A percentile compares a stretch with the other conserved stretches of the same genome.
These are phyloP conservation scores for Perca schrenkii DNA, from an alignment of 2,113 vertebrate genomes.

Conservation along the genomic window DNA sequence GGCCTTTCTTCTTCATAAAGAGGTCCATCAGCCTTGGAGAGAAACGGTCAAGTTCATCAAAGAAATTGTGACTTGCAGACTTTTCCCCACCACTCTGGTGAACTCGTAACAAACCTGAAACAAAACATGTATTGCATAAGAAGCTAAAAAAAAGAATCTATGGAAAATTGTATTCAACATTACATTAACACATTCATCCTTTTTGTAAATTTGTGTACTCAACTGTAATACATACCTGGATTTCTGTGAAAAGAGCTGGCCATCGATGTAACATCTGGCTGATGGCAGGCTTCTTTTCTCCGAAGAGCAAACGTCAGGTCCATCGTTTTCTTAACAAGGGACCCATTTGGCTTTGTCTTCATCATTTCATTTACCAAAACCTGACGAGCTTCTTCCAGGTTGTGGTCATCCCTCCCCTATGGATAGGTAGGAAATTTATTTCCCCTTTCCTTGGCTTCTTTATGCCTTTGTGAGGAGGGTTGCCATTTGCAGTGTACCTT, in stretches of 20 bases:
- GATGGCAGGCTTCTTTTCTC: not conserved
- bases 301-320: constrained; percentile 28
- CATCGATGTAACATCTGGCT: not conserved
- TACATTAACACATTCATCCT: too few relatives aligned
- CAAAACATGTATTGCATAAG: too few relatives aligned
- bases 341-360: constrained; percentile 44
- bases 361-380: constrained; percentile 42
- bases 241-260: not conserved
- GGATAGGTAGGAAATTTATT: constrained; percentile 46
- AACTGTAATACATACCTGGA: not conserved
- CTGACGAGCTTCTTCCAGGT: constrained; percentile 18
- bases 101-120: too few relatives aligned
- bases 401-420: constrained; percentile 34
- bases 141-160: too few relatives aligned
- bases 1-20: too few relatives aligned
- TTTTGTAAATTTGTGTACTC: too few relatives aligned
- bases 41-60: too few relatives aligned
- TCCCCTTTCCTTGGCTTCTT: constrained; percentile 55
- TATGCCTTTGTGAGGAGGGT: constrained; percentile 52
- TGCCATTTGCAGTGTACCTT: constrained; percentile 3
- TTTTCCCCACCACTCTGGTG: too few relatives aligned
- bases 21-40: too few relatives aligned
- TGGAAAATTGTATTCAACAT: too few relatives aligned
- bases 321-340: constrained; percentile 32
- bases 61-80: too few relatives aligned